phyloP scores from a whole-genome alignment of 2,888 invertebrate genomes.

The Dascillus cervinus region DNA sequence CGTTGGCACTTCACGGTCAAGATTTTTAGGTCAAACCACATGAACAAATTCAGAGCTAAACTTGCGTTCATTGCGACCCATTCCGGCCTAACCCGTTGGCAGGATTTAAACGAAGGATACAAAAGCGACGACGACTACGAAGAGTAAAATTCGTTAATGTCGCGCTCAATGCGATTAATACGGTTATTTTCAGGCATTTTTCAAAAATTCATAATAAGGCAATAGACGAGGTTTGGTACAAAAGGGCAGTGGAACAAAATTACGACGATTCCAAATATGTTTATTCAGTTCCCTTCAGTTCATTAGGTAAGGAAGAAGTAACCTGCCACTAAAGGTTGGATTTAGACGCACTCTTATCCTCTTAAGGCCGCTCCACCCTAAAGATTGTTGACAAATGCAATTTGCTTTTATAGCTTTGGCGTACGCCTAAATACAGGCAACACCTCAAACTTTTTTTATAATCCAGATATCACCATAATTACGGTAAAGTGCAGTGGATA shows the following conservation, averaged over 20 bases:
- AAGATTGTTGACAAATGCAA: too few species aligned
- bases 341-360: too few species aligned
- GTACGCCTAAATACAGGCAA: too few species aligned
- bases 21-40: too few species aligned
- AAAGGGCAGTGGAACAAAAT: constrained; percentile 78
- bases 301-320: constrained; percentile 19
- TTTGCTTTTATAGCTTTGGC: too few species aligned
- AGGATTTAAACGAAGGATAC: constrained; percentile 28
- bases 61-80: constrained; percentile 81
- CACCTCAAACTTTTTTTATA: too few species aligned
- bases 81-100: constrained; percentile 83
- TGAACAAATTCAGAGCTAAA: constrained; percentile 69
- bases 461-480: too few species aligned
- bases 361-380: too few species aligned
- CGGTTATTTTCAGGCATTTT: constrained; percentile 53
- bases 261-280: constrained; percentile 68
- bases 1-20: too few species aligned
- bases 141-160: not conserved
- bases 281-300: constrained; percentile 65
- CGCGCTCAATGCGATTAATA: not conserved
- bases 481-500: too few species aligned
- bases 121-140: constrained; percentile 11
- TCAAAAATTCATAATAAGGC: constrained; percentile 63
- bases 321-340: too few species aligned
- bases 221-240: constrained; percentile 85